Evolutionary conservation across 2,888 invertebrate genomes (phyloP).

Genomic region (Pandemis cinnamomeana): DNA sequence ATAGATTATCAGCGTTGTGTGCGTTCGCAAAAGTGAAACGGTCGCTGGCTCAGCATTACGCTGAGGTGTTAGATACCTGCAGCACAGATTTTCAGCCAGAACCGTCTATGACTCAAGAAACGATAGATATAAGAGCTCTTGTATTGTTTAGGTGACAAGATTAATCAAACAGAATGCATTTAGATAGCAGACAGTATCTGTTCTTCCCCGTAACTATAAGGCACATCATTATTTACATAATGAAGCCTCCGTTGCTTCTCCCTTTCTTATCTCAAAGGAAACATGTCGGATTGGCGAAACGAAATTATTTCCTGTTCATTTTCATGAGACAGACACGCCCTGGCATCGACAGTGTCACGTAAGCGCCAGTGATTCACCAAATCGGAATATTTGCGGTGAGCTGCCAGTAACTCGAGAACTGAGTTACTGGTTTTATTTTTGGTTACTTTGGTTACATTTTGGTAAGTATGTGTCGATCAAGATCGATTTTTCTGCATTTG

Average conservation of each 20-base stretch:
- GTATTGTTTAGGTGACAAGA: too few species aligned
- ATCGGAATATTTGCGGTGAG: background rate
- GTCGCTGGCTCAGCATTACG: too few species aligned
- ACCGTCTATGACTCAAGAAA: too few species aligned
- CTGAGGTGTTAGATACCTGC: too few species aligned
- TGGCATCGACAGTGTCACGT: slow-evolving; percentile 56
- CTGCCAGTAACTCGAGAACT: background rate
- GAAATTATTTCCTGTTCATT: slow-evolving; percentile 40
- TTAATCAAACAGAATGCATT: background rate
- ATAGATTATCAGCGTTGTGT: too few species aligned
- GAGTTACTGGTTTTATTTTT: background rate
- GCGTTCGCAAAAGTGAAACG: too few species aligned
- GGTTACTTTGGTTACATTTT: background rate
- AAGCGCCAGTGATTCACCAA: slow-evolving; percentile 59
- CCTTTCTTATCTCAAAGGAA: slow-evolving; percentile 14
- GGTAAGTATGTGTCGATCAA: background rate
- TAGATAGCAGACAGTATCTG: background rate
- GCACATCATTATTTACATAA: slow-evolving; percentile 15
- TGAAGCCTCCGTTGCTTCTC: background rate
- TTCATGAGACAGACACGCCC: slow-evolving; percentile 47
- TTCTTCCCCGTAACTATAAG: background rate
- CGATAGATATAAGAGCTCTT: too few species aligned
- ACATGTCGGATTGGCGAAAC: slow-evolving; percentile 21
- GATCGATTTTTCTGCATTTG: too few species aligned
- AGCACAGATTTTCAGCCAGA: too few species aligned